Base-by-base conservation (phyloP, 1,140 invertebrate genomes). In the Cyphomyrmex costatus region DNA sequence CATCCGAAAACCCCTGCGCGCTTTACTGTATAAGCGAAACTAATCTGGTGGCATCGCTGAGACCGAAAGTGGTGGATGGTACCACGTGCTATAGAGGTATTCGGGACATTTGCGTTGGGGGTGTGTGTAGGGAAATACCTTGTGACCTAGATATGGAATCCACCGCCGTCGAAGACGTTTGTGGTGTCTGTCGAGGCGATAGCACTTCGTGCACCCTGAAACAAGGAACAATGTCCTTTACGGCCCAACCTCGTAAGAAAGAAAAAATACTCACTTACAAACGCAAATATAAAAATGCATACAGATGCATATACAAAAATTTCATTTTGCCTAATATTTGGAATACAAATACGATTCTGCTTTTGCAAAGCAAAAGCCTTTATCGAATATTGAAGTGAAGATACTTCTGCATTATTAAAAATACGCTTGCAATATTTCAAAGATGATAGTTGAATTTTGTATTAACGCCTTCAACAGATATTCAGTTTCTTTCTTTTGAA, bases 61-160 rank as follows among this genome's bases (percentile, higher is more conserved):
- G 87, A 14, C 90, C 94, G 5, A 89, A 91, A 71, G 94, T 94
- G 42, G 76, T 94, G 1, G 96, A 96, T 86, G 96, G 96, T 19
- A 96, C 95, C 0, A 93, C 94, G 4, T 96, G 95, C 85, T 94
- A 94, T 74, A 95, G 93, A 16, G 95, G 95, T 8, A 93, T 95
- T 19, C 90, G 94, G 10, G 93, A 96, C 85, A 94, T 96, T 91
- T 96, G 95, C 90, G 94, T 96, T 53, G 94, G 93, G 49, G 95
- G 95, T 71, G 88, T 94, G 30, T 96, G 96, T 80, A 92, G 88
- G 78, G 93, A 93, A 71, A 95, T 97, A 42, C 95, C 96, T 16
- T 97, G 96, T 93, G 96, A 97, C 92, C 95, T 96, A 94, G 93
- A 94, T 53, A 95, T 96, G 73, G 96, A 96, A 86, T 96, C 96